Evolutionary conservation across 2,113 vertebrate species (phyloP), one percentile per base, ranked within the genome.

Genomic region (Pionites leucogaster): DNA sequence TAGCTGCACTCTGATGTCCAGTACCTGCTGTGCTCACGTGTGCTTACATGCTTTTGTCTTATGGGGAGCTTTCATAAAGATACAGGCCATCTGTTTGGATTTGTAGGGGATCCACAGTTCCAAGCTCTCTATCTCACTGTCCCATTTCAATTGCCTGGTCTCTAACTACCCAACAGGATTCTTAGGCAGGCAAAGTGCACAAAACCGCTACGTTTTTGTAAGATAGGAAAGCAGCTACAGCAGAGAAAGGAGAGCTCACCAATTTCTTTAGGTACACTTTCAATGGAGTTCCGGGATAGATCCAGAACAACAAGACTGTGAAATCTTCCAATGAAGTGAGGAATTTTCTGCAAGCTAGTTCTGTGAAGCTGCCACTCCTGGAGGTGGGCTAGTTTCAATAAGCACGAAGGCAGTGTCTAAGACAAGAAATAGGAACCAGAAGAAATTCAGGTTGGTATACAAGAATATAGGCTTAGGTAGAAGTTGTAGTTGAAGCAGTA

Each of bases 311-410:
- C 63, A 35, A 99, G 98, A 50, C 97, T 98, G 39, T 98, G 98
- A 97, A 99, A 99, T 95, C 96, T 98, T 85, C 98, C 98, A 93
- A 99, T 97, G 91, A 99, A 99, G 59, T 97, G 94, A 76, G 99
- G 99, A 75, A 99, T 99, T 93, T 97, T 98, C 94, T 98, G 96
- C 88, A 99, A 98, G 35, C 98, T 98, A 2, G 97, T 98, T 96
- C 99, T 98, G 74, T 99, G 99, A 80, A 99, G 98, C 82, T 99
- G 99, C 99, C 99, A 99, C 92, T 99, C 99, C 95, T 99, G 99
- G 52, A 99, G 97, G 42, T 99, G 98, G 63, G 80, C 95, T 70
- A 99, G 84, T 96, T 98, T 99, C 89, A 99, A 46, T 86, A 99
- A 95, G 52, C 98, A 99, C 3, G 97, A 96, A n/a, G 99, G 99